phyloP scores from a whole-genome alignment of 1,140 invertebrate species.

The Drosophila baimaii region DNA sequence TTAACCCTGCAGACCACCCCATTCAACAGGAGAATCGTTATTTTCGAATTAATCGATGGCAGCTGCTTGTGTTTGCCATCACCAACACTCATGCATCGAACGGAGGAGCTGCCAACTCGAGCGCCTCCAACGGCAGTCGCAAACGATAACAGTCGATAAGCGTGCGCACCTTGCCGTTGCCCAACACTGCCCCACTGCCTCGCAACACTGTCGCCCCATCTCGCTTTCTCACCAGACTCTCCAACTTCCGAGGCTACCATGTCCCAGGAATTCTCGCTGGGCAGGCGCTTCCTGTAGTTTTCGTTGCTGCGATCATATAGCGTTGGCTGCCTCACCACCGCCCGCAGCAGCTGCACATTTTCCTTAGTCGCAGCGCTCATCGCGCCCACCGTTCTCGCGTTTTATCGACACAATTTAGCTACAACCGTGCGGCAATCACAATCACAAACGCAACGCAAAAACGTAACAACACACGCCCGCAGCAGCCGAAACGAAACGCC shows the following conservation, averaged over 20 bases:
- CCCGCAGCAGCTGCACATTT: constrained; percentile 52
- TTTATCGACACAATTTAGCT: constrained; percentile 23
- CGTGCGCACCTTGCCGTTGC: constrained; percentile 41
- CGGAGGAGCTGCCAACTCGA: constrained; percentile 15
- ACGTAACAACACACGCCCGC: constrained; percentile 58
- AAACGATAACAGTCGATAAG: constrained; percentile 39
- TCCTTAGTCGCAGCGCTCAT: constrained; percentile 12
- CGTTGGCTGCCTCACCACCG: constrained; percentile 52
- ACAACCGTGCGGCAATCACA: constrained; percentile 26
- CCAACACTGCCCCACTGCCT: constrained; percentile 41
- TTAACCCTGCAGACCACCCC: too few relatives aligned
- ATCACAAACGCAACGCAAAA: constrained; percentile 24
- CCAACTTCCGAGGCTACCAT: constrained; percentile 64
- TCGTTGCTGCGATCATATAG: constrained; percentile 63
- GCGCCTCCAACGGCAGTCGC: not conserved
- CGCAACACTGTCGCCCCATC: constrained; percentile 1
- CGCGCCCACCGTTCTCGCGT: constrained; percentile 1
- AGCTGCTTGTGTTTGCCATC: not conserved
- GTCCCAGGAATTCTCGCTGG: constrained; percentile 68
- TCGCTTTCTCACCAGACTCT: constrained; percentile 58
- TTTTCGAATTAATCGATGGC: constrained; percentile 38
- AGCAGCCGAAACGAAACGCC: constrained; percentile 27
- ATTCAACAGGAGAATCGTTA: constrained; percentile 11
- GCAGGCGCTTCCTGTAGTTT: constrained; percentile 62
- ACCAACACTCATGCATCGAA: not conserved